Base-by-base conservation (phyloP, 2,797 vertebrate genomes). In the Silurus lanzhouensis region DNA sequence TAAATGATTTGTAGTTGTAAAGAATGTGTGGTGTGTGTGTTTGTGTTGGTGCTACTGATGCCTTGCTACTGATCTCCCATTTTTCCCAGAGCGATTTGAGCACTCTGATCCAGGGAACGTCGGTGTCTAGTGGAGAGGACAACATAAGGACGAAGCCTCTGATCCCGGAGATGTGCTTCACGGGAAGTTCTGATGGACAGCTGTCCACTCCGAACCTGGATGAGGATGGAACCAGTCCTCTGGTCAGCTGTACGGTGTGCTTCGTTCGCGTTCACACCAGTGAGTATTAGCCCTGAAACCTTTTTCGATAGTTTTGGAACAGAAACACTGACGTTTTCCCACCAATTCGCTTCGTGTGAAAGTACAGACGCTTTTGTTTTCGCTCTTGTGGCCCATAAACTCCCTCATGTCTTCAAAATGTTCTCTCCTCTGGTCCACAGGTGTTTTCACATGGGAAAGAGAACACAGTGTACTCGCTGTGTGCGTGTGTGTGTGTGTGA, bases 131-230 rank as follows among this genome's bases (percentile, higher is more conserved):
- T 44, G 44, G 83, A 74, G 89, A 90, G 12, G 95, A 93, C 46
- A 93, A 90, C 31, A 95, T 95, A 86, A 96, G 96, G 95, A 97
- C 96, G 85, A 97, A 95, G 90, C 98, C 98, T 0, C 92, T 99
- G 84, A 98, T 99, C 92, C 98, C 98, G 9, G 98, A 99, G 92
- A 98, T 99, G 97, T 99, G 98, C 87, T 99, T 99, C 90, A 96
- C 96, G 52, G 95, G 93, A 81, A 94, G 93, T 85, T 95, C 94
- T 0, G 96, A 97, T 86, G 96, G 97, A 84, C 97, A 95, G 89
- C 96, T 97, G 76, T 97, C 96, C 19, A 97, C 96, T 38, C 96
- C 97, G 0, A 94, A 96, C 78, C 90, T 98, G 19, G 95, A 96
- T 61, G 96, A 97, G 86, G 97, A 99, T 7, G 98, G 97, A 79